Conservation (phyloP, 2,888 invertebrate genomes). For the Ectobius pallidus region DNA sequence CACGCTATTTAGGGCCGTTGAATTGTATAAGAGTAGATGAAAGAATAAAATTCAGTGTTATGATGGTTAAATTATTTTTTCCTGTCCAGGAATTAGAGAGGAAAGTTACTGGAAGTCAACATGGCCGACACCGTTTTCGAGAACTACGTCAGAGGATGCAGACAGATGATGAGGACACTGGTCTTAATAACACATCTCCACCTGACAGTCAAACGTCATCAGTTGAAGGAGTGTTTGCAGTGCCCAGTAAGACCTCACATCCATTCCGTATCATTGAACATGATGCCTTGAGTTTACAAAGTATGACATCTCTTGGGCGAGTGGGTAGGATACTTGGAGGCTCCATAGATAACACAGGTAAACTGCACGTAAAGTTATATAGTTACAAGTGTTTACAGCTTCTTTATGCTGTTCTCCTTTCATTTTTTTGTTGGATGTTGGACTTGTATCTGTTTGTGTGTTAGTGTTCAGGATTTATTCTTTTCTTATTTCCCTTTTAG, state of each 20-base stretch:
- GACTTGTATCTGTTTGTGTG: too few relatives aligned
- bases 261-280: constrained; percentile 88
- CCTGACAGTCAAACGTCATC: constrained; percentile 80
- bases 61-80: too few relatives aligned
- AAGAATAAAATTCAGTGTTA: too few relatives aligned
- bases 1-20: too few relatives aligned
- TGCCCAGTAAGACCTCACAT: constrained; percentile 68
- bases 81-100: too few relatives aligned
- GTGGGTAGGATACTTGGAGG: constrained; percentile 81
- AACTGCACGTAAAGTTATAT: too few relatives aligned
- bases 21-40: too few relatives aligned
- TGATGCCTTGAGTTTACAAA: constrained; percentile 85
- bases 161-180: constrained; percentile 80
- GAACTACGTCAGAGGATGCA: constrained; percentile 86
- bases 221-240: constrained; percentile 76
- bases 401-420: neutral
- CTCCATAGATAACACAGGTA: constrained; percentile 47
- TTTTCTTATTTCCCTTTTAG: constrained; percentile 16
- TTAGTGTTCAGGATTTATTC: too few relatives aligned
- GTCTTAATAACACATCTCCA: constrained; percentile 68
- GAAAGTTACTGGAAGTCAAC: constrained; percentile 27
- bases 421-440: neutral
- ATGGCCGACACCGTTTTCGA: constrained; percentile 76
- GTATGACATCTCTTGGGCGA: constrained; percentile 85
- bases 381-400: too few relatives aligned